Percentiles rank a stretch among this genome's conserved stretches.
phyloP scores from a whole-genome alignment of 2,888 invertebrate species.

The Xylota segnis region DNA sequence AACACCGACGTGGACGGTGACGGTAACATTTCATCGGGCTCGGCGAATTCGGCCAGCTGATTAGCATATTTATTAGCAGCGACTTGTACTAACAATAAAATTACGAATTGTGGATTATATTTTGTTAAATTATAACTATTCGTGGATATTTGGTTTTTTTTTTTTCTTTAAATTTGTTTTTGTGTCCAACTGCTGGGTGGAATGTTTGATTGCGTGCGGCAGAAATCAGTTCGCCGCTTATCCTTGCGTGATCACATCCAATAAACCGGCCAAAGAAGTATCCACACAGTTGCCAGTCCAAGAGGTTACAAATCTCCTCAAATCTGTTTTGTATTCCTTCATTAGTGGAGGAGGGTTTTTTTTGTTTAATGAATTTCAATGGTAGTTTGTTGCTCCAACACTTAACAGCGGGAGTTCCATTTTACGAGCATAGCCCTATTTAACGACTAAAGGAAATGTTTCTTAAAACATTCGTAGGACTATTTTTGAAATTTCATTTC shows the following conservation, averaged over 20 bases:
- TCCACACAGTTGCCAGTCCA: slow-evolving; percentile 32
- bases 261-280: slow-evolving; percentile 27
- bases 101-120: slow-evolving; percentile 48
- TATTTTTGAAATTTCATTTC: not conserved
- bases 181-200: not conserved
- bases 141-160: slow-evolving; percentile 4
- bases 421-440: slow-evolving; percentile 1
- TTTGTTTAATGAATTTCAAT: not conserved
- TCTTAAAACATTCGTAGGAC: slow-evolving; percentile 3
- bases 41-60: slow-evolving; percentile 21
- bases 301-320: slow-evolving; percentile 39
- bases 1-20: not conserved
- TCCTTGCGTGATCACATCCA: slow-evolving; percentile 37
- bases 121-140: slow-evolving; percentile 54
- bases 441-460: slow-evolving; percentile 29
- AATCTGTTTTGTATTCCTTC: slow-evolving; percentile 39
- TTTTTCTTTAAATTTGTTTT: not conserved
- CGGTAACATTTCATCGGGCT: slow-evolving; percentile 13
- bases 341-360: slow-evolving; percentile 3
- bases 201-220: slow-evolving; percentile 23
- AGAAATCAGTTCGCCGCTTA: slow-evolving; percentile 34
- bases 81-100: slow-evolving; percentile 42
- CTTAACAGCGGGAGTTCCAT: not conserved
- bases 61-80: slow-evolving; percentile 38
- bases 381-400: slow-evolving; percentile 19